Evolutionary conservation across 1,140 invertebrate species (phyloP).

Genomic region (Gyrodactylus bullatarudis): DNA sequence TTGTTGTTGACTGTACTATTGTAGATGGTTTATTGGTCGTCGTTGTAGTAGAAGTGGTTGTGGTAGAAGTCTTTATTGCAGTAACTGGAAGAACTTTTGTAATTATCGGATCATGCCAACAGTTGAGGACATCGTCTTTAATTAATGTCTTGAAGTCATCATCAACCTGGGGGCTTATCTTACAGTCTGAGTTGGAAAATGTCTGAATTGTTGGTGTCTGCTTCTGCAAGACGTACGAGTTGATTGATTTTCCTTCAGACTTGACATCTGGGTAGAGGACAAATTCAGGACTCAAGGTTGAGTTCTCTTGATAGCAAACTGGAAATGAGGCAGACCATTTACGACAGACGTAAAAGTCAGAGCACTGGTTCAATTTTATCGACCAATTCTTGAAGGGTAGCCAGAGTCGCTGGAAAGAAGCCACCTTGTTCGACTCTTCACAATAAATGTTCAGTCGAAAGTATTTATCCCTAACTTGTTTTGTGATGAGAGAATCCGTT

Average conservation of each 20-base stretch:
- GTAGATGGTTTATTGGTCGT: neutral
- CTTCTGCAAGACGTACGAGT: neutral
- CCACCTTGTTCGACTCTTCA: neutral
- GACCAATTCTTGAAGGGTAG: neutral
- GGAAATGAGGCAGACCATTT: neutral
- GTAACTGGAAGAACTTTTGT: neutral
- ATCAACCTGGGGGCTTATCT: neutral
- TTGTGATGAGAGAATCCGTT: neutral
- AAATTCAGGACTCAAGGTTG: neutral
- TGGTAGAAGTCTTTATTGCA: neutral
- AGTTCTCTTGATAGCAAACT: neutral
- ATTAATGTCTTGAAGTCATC: neutral
- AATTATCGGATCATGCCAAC: neutral
- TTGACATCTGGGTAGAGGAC: neutral
- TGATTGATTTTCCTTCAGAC: neutral
- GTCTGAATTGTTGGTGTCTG: neutral
- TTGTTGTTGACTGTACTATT: neutral
- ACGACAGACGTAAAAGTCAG: neutral
- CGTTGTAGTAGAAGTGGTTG: neutral
- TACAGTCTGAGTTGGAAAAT: neutral
- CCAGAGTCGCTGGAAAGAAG: neutral
- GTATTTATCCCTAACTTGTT: neutral
- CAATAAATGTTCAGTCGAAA: neutral
- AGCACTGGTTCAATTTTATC: neutral
- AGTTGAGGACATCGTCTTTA: neutral